phyloP scores from a whole-genome alignment of 2,113 vertebrate genomes.

The Ramphastos sulfuratus region DNA sequence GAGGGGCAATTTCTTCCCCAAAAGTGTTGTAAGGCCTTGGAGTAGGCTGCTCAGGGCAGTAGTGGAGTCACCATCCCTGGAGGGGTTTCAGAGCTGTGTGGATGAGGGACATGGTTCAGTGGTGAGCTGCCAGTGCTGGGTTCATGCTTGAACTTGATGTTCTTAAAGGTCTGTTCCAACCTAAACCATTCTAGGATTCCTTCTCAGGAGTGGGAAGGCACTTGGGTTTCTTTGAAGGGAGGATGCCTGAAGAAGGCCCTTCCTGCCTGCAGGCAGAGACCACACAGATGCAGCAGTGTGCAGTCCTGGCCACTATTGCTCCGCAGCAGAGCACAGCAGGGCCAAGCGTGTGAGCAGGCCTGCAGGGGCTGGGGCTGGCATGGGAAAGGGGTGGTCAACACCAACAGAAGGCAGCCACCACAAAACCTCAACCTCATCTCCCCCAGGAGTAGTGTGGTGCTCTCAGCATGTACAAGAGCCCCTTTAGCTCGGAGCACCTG shows the following conservation, averaged over 20 bases:
- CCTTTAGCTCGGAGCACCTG: background rate
- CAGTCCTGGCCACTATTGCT: background rate
- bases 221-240: background rate
- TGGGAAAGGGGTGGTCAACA: background rate
- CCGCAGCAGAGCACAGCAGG: background rate
- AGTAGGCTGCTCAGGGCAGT: too few species aligned
- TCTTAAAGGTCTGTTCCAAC: background rate
- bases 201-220: background rate
- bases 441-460: background rate
- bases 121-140: too few species aligned
- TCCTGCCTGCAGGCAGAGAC: background rate
- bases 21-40: background rate
- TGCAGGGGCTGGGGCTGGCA: background rate
- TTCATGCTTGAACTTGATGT: background rate
- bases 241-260: background rate
- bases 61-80: too few species aligned
- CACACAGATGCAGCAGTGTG: fast-evolving
- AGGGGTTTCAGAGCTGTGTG: too few species aligned
- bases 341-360: background rate
- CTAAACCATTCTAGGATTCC: background rate
- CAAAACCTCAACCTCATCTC: background rate
- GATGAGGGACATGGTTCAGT: too few species aligned
- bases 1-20: background rate
- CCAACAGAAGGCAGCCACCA: background rate
- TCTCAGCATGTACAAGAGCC: background rate